Evolutionary conservation across 2,113 vertebrate species (phyloP).

Genomic region (Toxotes chatareus): DNA sequence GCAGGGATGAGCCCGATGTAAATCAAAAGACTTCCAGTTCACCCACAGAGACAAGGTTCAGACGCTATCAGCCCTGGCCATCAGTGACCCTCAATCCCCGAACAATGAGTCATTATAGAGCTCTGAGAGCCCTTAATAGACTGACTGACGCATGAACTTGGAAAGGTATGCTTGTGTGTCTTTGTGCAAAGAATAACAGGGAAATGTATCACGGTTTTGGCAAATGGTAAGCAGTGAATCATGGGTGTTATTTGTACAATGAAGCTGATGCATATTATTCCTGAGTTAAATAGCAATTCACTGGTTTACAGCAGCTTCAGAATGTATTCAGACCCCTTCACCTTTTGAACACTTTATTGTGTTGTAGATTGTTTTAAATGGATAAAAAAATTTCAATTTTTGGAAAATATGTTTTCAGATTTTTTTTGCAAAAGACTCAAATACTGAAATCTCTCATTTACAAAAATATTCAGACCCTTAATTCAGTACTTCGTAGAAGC

Average conservation of each 20-base stretch:
- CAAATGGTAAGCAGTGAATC: slow-evolving; percentile 25
- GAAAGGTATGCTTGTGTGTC: slow-evolving; percentile 45
- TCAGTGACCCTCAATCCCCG: slow-evolving; percentile 78
- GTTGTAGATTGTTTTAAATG: not conserved
- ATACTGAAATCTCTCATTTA: too few relatives aligned
- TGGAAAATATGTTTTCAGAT: not conserved
- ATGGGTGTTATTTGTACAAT: slow-evolving; percentile 11
- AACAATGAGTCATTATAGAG: slow-evolving; percentile 82
- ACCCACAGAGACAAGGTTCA: slow-evolving; percentile 65
- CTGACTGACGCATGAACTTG: slow-evolving; percentile 77
- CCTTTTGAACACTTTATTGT: not conserved
- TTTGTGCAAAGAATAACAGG: slow-evolving; percentile 43
- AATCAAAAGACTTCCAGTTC: slow-evolving; percentile 78
- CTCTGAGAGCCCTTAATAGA: slow-evolving; percentile 78
- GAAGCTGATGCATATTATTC: slow-evolving; percentile 20
- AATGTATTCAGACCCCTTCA: not conserved
- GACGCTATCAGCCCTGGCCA: slow-evolving; percentile 78
- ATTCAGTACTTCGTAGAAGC: not conserved
- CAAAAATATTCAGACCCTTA: not conserved
- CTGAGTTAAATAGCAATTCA: not conserved
- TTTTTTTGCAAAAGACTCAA: too few relatives aligned
- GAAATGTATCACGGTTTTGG: slow-evolving; percentile 23
- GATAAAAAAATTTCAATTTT: not conserved
- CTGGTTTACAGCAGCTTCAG: too few relatives aligned
- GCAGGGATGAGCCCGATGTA: slow-evolving; percentile 74